Evolutionary conservation across 2,113 vertebrate species (phyloP), one percentile per base, ranked within the genome.

Genomic region (Sebastes fasciatus): DNA sequence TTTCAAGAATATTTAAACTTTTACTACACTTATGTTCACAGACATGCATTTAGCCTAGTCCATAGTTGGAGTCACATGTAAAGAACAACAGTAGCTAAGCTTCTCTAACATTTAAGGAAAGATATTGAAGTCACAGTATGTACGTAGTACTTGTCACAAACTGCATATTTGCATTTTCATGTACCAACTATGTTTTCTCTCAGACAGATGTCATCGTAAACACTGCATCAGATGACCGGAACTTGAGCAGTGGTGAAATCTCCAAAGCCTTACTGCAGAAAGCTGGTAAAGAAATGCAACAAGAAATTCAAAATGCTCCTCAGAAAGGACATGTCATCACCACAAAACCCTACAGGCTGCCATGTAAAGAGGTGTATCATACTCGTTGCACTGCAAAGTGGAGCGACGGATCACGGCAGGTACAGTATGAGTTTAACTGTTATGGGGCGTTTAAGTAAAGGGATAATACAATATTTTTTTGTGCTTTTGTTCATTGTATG

Each of bases 161-260:
- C 46, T 8, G 14, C 46, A 49, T 26, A 46, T 10, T 65, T 63
- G 8, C 8, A 2, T 55, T 69, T 12, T 26, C 4, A 11, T 49
- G 34, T 63, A 43, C 5, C 7, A 8, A 21, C 13, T 16, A 5
- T 51, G 19, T 72, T 77, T 81, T 70, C 6, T 77, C 19, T 63
- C 90, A 99, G 98, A 94, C 95, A 0, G 88, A 94, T 23, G 91
- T 96, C 73, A 89, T 98, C 80, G 95, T 98, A 42, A 96, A 95
- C 88, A 94, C 91, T 0, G 2, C 91, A 51, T 3, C 8, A 23
- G 0, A 0, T 0, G 0, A 0, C 0, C 8, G 0, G 0, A 0
- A 85, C 8, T 42, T 92, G 62, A 6, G 0, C 0, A 0, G 0
- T 0, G 91, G 90, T 8, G 0, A 0, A 0, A 73, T 95, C 69